phyloP scores from a whole-genome alignment of 1,140 invertebrate genomes.

The Psix sp. region DNA sequence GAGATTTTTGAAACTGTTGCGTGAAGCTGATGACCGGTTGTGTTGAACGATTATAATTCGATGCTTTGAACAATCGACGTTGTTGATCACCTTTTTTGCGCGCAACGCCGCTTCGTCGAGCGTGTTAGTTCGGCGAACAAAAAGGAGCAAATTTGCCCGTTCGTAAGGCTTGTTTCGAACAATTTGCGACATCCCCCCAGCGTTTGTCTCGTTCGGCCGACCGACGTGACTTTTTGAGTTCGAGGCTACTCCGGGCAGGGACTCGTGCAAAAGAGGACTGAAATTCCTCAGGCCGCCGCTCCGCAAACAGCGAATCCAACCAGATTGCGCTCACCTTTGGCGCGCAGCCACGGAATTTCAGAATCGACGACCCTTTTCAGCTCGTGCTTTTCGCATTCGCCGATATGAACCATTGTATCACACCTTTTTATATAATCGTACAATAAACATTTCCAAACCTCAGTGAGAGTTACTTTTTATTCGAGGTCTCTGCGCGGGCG shows the following conservation, averaged over 20 bases:
- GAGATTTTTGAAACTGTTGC: slow-evolving; percentile 42
- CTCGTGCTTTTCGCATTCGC: slow-evolving; percentile 18
- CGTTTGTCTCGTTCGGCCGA: slow-evolving; percentile 18
- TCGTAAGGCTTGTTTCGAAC: slow-evolving; percentile 50
- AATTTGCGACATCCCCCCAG: slow-evolving; percentile 22
- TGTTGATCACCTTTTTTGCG: slow-evolving; percentile 40
- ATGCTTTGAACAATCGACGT: slow-evolving; percentile 20
- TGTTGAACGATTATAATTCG: slow-evolving; percentile 24
- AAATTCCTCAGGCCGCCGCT: slow-evolving; percentile 12
- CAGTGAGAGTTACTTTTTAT: slow-evolving; percentile 32
- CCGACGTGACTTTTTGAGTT: slow-evolving; percentile 14
- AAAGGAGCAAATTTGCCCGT: slow-evolving; percentile 30
- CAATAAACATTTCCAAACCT: slow-evolving; percentile 44
- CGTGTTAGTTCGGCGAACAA: slow-evolving; percentile 20
- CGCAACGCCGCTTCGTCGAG: slow-evolving; percentile 30
- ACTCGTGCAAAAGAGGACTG: slow-evolving; percentile 34
- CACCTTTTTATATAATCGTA: slow-evolving; percentile 51
- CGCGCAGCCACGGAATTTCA: slow-evolving; percentile 12
- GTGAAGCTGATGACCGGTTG: slow-evolving; percentile 30
- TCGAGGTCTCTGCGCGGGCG: slow-evolving; percentile 12
- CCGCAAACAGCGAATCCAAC: background rate
- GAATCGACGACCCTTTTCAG: slow-evolving; percentile 3
- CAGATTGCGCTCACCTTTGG: background rate
- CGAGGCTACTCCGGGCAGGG: slow-evolving; percentile 45
- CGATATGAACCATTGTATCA: slow-evolving; percentile 17